phyloP scores from a whole-genome alignment of 2,888 invertebrate species.

The Steinernema carpocapsae region DNA sequence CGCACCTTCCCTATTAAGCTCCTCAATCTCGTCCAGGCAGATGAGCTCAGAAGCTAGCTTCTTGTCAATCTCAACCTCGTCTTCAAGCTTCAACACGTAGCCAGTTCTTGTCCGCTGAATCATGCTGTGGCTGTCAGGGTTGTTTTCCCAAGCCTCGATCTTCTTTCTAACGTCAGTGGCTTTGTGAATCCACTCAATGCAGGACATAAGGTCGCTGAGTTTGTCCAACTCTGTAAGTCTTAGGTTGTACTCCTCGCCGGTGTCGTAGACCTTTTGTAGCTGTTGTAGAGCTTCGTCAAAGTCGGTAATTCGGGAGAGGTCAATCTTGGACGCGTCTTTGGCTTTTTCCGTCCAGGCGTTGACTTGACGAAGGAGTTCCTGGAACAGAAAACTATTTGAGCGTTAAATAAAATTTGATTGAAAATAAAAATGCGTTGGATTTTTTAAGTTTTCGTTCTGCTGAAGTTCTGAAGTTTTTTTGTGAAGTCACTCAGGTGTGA shows the following conservation, averaged over 20 bases:
- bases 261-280: conserved; percentile 2
- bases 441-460: no score
- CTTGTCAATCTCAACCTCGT: conserved; percentile 27
- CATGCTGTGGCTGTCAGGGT: conserved; percentile 4
- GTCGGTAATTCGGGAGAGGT: conserved; percentile 8
- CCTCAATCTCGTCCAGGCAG: conserved; percentile 19
- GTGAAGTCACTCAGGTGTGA: no score
- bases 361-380: conserved; percentile 35
- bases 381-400: no score
- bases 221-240: background rate
- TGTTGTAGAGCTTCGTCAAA: conserved; percentile 8
- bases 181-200: conserved; percentile 29
- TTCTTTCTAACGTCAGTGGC: background rate
- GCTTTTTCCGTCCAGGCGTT: conserved; percentile 42
- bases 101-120: conserved; percentile 16
- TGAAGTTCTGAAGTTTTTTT: no score
- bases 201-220: background rate
- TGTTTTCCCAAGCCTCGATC: conserved; percentile 11
- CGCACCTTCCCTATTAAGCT: background rate
- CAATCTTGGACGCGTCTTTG: background rate
- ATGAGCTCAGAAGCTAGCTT: conserved; percentile 8
- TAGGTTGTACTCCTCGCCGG: conserved; percentile 25
- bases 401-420: no score
- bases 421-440: no score
- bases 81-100: conserved; percentile 25